These are phyloP conservation scores for Nymphalis io DNA, from an alignment of 1,140 invertebrate genomes.

Conservation along the genomic window DNA sequence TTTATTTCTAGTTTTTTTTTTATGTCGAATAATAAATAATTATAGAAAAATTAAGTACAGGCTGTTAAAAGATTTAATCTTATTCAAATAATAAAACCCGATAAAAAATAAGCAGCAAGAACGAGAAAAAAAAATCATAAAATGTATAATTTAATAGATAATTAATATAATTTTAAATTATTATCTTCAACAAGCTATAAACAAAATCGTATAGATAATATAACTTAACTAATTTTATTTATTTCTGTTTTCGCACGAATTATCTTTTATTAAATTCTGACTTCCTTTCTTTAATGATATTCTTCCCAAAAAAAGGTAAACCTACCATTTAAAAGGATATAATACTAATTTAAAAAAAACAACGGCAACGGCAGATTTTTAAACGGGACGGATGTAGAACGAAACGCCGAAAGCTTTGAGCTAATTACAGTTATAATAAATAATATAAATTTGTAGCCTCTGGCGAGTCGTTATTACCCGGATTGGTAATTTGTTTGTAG, in stretches of 20 bases:
- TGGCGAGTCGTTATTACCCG: constrained; percentile 54
- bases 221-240: background rate
- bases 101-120: too few species aligned
- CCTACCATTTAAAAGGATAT: constrained; percentile 31
- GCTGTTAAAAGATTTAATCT: too few species aligned
- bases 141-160: background rate
- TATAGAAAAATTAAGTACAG: too few species aligned
- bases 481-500: constrained; percentile 68
- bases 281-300: constrained; percentile 33
- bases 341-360: constrained; percentile 32
- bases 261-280: constrained; percentile 17
- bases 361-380: constrained; percentile 30
- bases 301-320: constrained; percentile 28
- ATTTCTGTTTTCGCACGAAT: constrained; percentile 22
- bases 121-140: background rate
- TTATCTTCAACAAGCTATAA: background rate
- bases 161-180: background rate
- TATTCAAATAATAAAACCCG: too few species aligned
- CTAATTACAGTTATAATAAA: constrained; percentile 58
- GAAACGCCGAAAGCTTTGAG: constrained; percentile 34
- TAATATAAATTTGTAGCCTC: constrained; percentile 47
- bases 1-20: too few species aligned
- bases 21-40: too few species aligned
- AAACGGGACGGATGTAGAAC: constrained; percentile 37
- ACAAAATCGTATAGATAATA: background rate